Evolutionary conservation across 2,888 invertebrate genomes (phyloP).

Genomic region (Hypsopygia costalis): DNA sequence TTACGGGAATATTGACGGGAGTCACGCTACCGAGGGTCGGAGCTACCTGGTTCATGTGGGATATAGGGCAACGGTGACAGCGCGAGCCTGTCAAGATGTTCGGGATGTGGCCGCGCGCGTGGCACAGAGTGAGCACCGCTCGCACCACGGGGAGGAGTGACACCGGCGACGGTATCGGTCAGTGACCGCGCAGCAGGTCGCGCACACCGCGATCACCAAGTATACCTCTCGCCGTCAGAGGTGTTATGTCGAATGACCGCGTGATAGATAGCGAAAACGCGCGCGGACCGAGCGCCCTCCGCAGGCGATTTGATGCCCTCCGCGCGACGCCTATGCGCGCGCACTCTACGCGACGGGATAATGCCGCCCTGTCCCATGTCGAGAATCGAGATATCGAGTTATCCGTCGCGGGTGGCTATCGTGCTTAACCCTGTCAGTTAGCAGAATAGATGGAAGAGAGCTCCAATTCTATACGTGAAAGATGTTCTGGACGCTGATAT

Average conservation of each 20-base stretch:
- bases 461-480: constrained; percentile 31
- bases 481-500: constrained; percentile 18
- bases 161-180: constrained; percentile 52
- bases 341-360: constrained; percentile 59
- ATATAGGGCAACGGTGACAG: constrained; percentile 20
- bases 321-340: constrained; percentile 74
- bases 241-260: constrained; percentile 54
- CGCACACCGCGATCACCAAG: constrained; percentile 36
- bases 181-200: constrained; percentile 58
- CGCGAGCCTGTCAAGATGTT: constrained; percentile 18
- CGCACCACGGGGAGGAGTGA: too few species aligned
- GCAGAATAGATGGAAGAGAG: constrained; percentile 43
- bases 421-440: constrained; percentile 57
- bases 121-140: constrained; percentile 29
- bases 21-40: constrained; percentile 60
- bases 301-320: constrained; percentile 76
- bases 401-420: constrained; percentile 55
- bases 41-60: constrained; percentile 53
- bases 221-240: constrained; percentile 53
- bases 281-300: constrained; percentile 72
- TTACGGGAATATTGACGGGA: constrained; percentile 56
- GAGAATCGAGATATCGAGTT: constrained; percentile 74
- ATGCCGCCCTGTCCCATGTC: constrained; percentile 73
- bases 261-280: constrained; percentile 53
- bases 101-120: constrained; percentile 22